Evolutionary conservation across 2,888 invertebrate species (phyloP), one percentile per base, ranked within the genome.

Genomic region (Hedychridium roseum): DNA sequence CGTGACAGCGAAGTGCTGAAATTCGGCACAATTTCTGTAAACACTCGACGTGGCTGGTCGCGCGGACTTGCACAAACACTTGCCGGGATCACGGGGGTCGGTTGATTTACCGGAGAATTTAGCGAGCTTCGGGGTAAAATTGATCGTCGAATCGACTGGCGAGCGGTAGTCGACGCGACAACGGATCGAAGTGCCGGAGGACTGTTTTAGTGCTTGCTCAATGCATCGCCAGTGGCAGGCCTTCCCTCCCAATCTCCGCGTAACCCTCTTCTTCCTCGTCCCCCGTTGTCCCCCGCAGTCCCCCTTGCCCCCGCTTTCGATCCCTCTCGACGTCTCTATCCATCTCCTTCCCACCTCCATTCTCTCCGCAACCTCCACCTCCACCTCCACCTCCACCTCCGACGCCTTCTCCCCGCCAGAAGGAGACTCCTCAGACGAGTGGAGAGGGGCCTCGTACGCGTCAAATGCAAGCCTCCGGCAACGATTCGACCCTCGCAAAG

Each of bases 201-300:
- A 71, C 70, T 71, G 70, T 71, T 70, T 70, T 63, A 66, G 53
- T 61, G 60, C 50, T 60, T 42, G 63, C 38, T 51, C 50, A 50
- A 65, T 60, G 65, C 65, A 63, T 63, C 58, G 65, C 58, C 65
- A 64, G 49, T 60, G 64, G 58, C 65, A 63, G 50, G 57, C 41
- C 14, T 17, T 26, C 39, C 17, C 17, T 12, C 31, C 16, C 41
- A 31, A 11, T 17, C 18, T 28, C 14, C 17, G n/a, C n/a, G n/a
- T n/a, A 9, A 11, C 54, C 38, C 63, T 65, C 42, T 14, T 60
- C 60, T 50, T 30, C 40, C 62, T 49, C 44, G 56, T 42, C 53
- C 48, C 53, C 44, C 42, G 49, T 31, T 27, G 51, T 49, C 38
- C 54, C 23, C 20, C 54, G 20, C 20, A 3, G 34, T 43, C 47